phyloP scores from a whole-genome alignment of 2,888 invertebrate genomes.

The Therioaphis trifolii region DNA sequence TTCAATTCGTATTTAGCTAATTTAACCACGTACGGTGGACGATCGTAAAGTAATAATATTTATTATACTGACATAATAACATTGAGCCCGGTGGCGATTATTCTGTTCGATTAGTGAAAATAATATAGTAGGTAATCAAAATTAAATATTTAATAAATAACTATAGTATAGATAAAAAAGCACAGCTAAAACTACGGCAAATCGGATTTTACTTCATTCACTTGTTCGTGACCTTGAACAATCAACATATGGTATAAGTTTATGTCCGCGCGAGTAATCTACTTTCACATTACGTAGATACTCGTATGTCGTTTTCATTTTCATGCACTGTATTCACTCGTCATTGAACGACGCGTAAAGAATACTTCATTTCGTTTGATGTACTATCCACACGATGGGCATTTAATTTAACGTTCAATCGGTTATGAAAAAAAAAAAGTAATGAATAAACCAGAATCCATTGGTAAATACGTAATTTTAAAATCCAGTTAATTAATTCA shows the following conservation, averaged over 20 bases:
- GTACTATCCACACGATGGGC: neutral
- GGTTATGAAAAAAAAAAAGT: neutral
- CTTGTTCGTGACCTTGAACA: conserved; percentile 10
- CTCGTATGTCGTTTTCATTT: neutral
- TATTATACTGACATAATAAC: no score
- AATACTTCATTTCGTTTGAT: neutral
- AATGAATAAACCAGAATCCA: neutral
- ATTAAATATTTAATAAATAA: no score
- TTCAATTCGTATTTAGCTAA: no score
- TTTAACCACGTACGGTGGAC: no score
- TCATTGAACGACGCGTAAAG: neutral
- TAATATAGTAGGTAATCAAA: no score
- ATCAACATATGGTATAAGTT: neutral
- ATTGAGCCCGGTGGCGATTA: no score
- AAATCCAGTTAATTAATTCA: neutral
- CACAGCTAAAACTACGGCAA: no score
- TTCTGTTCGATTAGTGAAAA: no score
- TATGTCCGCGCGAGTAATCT: neutral
- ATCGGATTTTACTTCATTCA: no score
- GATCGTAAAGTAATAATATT: no score
- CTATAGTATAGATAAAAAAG: no score
- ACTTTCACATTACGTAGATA: conserved; percentile 22
- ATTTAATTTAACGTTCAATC: neutral
- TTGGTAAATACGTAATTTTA: conserved; percentile 5
- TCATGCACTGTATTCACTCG: neutral